Base-by-base conservation (phyloP, 2,113 vertebrate genomes). In the Cnemophilus loriae region DNA sequence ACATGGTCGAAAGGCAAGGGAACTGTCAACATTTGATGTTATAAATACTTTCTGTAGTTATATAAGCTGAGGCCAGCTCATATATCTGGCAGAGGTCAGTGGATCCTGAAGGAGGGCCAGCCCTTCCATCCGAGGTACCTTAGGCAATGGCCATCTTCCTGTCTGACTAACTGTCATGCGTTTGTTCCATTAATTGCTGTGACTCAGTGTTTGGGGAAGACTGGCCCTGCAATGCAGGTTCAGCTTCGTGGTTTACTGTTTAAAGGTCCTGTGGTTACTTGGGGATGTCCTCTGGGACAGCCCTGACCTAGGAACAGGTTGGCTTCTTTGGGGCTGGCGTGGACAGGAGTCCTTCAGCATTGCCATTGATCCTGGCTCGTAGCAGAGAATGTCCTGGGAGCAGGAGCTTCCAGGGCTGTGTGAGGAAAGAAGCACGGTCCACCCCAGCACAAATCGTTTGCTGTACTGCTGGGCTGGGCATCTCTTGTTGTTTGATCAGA, bases 41-140 rank as follows among this genome's bases (percentile, higher is more conserved):
- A 95, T 90, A 97, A 97, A 95, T 90, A 93, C 87, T 68, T 90
- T 90, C 41, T 87, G 87, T 3, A 53, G 95, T 97, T 97, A 96
- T 95, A 97, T 95, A 95, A 96, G 87, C 94, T 91, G 89, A 33
- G 70, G 81, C 91, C 91, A 95, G 96, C 95, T 97, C 96, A 96
- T 93, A 87, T 96, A 96, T 96, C 94, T 96, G 96, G 94, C 94
- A 94, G 94, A 95, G 87, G 93, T 56, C 69, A 27, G 81, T 57
- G 89, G 84, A 84, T 96, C 5, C 96, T 95, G 95, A 96, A 76
- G 91, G 84, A 94, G 65, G 80, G 94, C 96, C 95, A 97, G 93
- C 78, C 74, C 11, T 96, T 91, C 91, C 95, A 96, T 42, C 61
- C 55, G 65, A 96, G 91, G 81, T 87, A 97, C 77, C 95, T 94